Evolutionary conservation across 1,140 invertebrate genomes (phyloP).

Genomic region (Gryllus bimaculatus): DNA sequence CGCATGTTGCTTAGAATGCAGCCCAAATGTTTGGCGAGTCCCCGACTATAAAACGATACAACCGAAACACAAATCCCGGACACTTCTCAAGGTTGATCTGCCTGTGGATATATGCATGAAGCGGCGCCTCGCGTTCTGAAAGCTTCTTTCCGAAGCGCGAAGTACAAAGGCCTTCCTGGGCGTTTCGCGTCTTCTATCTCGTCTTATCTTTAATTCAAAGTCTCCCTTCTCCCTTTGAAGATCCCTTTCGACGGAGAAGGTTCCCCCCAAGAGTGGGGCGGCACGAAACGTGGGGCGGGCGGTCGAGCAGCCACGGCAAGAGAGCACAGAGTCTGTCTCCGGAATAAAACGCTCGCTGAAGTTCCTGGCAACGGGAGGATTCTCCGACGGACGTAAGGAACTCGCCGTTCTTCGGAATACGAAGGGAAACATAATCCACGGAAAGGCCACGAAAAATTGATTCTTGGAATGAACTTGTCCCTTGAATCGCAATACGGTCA

Average conservation of each 20-base stretch:
- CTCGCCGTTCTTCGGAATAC: not conserved
- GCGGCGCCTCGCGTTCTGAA: not conserved
- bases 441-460: too few relatives aligned
- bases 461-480: too few relatives aligned
- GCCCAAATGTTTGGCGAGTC: not conserved
- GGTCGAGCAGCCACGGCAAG: not conserved
- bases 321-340: not conserved
- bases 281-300: not conserved
- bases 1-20: not conserved
- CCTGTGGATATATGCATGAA: not conserved
- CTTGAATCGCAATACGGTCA: too few relatives aligned
- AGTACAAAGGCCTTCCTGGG: not conserved
- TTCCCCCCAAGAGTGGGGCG: not conserved
- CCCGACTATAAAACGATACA: not conserved
- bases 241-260: not conserved
- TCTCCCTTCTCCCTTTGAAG: not conserved
- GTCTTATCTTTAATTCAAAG: slow-evolving; percentile 1
- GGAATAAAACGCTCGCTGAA: not conserved
- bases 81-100: not conserved
- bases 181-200: not conserved
- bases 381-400: not conserved
- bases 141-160: not conserved
- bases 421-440: too few relatives aligned
- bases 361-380: not conserved
- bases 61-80: not conserved